A percentile compares a stretch with the other conserved stretches of the same genome.
Conservation (phyloP, 2,797 vertebrate genomes). For the Benthosema pterotum region DNA sequence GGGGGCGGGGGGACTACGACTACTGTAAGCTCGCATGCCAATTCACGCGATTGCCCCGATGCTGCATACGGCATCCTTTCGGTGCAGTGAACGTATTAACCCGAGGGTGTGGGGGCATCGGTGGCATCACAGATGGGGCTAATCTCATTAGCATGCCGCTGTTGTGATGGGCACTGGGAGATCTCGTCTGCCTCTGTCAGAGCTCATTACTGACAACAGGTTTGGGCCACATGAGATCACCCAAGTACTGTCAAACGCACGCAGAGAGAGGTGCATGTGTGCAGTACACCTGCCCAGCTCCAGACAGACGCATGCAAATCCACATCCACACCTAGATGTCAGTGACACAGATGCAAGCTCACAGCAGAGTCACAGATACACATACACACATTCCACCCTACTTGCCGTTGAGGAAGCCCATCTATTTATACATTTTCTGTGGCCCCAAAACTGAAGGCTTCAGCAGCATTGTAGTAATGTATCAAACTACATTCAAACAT, state of each 20-base stretch:
- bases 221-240: slow-evolving; percentile 37
- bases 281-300: background rate
- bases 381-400: background rate
- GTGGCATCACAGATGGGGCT: slow-evolving; percentile 53
- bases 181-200: slow-evolving; percentile 54
- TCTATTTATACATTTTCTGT: slow-evolving; percentile 9
- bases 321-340: no score
- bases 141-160: slow-evolving; percentile 65
- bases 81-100: slow-evolving; percentile 59
- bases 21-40: slow-evolving; percentile 52
- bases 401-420: slow-evolving; percentile 5
- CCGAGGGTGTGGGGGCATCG: slow-evolving; percentile 50
- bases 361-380: no score
- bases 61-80: slow-evolving; percentile 52
- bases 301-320: no score
- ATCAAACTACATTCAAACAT: no score
- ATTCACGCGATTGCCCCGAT: slow-evolving; percentile 41
- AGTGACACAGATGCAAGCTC: no score
- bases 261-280: background rate
- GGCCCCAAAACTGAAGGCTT: slow-evolving; percentile 3
- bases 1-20: no score
- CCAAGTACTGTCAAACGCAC: background rate
- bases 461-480: no score
- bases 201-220: slow-evolving; percentile 58
- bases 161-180: slow-evolving; percentile 54